Conservation (phyloP, 2,113 vertebrate species). For the Cisticola juncidis region DNA sequence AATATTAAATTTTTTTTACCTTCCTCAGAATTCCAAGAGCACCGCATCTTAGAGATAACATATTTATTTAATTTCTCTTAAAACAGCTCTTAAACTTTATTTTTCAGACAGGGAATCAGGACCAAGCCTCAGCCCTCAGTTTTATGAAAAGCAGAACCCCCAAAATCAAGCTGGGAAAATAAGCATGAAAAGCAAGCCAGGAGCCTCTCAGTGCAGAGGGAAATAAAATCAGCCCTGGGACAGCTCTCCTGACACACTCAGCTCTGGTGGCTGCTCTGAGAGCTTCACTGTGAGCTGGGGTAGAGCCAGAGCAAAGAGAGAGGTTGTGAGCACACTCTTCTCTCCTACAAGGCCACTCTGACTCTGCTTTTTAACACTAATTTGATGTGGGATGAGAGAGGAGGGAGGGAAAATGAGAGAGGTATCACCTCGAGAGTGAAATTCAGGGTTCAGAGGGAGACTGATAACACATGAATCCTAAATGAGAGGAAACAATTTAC, state of each 20-base stretch:
- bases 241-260: rapidly evolving
- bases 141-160: rapidly evolving
- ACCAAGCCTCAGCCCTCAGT: not conserved
- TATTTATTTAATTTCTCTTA: not conserved
- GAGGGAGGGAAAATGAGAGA: not conserved
- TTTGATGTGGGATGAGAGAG: not conserved
- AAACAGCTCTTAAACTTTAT: not conserved
- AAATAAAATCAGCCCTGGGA: not conserved
- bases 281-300: not conserved
- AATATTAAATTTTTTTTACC: not conserved
- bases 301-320: not conserved
- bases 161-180: not conserved
- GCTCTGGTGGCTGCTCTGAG: not conserved
- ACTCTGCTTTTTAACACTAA: not conserved
- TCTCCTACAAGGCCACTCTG: not conserved
- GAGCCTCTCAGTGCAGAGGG: not conserved
- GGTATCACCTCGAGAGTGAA: not conserved
- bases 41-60: not conserved
- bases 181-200: not conserved
- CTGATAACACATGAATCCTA: not conserved
- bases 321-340: not conserved
- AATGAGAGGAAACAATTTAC: not conserved
- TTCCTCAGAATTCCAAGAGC: not conserved
- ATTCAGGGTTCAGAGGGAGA: not conserved
- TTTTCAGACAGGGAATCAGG: not conserved